phyloP scores from a whole-genome alignment of 2,113 vertebrate genomes.

The Dromiciops gliroides region DNA sequence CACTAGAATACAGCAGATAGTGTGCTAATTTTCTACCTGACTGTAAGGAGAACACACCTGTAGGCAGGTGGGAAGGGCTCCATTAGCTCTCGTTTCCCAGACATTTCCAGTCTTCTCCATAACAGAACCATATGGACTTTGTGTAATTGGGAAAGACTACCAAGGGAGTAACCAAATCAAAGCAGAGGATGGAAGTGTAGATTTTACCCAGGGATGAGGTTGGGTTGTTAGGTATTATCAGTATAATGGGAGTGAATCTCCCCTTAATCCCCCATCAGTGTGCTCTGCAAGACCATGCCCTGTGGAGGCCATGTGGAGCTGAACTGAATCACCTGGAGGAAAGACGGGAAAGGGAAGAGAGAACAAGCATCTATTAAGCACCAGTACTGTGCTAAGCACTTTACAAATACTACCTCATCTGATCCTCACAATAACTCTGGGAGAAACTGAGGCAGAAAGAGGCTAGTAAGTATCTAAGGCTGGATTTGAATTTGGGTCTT shows the following conservation, averaged over 20 bases:
- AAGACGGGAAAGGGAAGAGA: neutral
- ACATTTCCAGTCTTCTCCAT: neutral
- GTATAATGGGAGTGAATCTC: neutral
- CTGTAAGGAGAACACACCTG: neutral
- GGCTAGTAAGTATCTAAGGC: neutral
- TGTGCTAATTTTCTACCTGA: neutral
- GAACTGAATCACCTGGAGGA: neutral
- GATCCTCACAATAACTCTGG: neutral
- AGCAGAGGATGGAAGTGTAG: neutral
- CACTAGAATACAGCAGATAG: neutral
- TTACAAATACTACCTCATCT: neutral
- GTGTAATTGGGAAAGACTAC: neutral
- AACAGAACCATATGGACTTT: neutral
- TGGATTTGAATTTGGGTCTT: neutral
- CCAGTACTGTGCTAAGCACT: neutral
- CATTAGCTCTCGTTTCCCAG: neutral
- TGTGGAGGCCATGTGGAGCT: neutral
- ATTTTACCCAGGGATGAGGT: neutral
- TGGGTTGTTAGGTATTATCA: neutral
- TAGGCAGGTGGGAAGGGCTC: neutral
- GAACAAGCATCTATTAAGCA: neutral
- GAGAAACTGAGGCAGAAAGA: neutral
- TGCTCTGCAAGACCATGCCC: neutral
- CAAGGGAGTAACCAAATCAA: neutral
- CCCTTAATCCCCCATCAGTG: neutral